These are phyloP conservation scores for Steatornis caripensis DNA, from an alignment of 2,113 vertebrate species.

Conservation along the genomic window DNA sequence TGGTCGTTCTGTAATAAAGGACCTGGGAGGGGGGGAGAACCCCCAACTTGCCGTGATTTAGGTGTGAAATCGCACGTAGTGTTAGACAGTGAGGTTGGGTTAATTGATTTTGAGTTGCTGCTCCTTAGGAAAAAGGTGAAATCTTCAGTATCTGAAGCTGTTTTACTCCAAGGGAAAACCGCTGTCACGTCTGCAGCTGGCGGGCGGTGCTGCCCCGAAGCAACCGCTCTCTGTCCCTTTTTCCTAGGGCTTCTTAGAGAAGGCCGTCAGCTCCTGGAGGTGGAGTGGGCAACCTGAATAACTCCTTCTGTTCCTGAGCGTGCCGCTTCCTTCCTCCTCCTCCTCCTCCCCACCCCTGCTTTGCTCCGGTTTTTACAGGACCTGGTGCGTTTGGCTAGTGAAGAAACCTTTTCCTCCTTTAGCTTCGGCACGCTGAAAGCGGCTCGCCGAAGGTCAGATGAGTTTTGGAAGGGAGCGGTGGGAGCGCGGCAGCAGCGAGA, in stretches of 20 bases:
- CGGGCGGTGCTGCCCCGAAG: neutral
- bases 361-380: neutral
- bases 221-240: neutral
- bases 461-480: neutral
- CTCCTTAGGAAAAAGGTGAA: neutral
- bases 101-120: neutral
- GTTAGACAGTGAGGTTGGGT: neutral
- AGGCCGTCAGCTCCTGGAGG: neutral
- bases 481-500: neutral
- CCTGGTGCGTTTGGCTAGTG: fast-evolving
- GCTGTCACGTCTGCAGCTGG: neutral
- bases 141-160: neutral
- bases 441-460: neutral
- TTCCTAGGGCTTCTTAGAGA: neutral
- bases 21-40: no score
- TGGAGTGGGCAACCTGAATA: neutral
- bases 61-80: neutral
- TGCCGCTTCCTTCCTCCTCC: slow-evolving; percentile 38
- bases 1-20: neutral
- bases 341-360: neutral
- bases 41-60: neutral
- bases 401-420: neutral
- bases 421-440: neutral
- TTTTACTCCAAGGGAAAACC: neutral
- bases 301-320: neutral